These are phyloP conservation scores for Cephalopachus bancanus DNA, from an alignment of 2,797 vertebrate species.

Conservation along the genomic window DNA sequence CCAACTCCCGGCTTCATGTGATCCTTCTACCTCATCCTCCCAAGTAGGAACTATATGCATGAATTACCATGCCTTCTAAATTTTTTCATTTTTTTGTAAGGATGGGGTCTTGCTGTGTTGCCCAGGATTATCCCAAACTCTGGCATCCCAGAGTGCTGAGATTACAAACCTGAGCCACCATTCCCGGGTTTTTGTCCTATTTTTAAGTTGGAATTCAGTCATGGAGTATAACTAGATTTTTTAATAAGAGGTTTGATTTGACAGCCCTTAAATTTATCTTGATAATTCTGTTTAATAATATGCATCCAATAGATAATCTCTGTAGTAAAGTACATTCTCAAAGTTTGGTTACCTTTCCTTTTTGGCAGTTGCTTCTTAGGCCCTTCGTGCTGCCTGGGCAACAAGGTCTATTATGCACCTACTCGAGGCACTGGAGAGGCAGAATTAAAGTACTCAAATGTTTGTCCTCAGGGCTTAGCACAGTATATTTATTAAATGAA, in stretches of 20 bases:
- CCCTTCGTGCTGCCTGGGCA: not conserved
- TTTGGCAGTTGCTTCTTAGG: constrained; percentile 39
- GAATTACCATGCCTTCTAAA: too few species aligned
- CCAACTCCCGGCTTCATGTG: too few species aligned
- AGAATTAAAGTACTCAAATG: not conserved
- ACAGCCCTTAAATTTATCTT: not conserved
- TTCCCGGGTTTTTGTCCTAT: not conserved
- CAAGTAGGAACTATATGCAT: not conserved
- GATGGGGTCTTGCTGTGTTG: too few species aligned
- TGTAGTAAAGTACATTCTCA: constrained; percentile 14
- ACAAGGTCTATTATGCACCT: not conserved
- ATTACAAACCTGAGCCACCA: too few species aligned
- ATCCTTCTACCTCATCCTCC: not conserved
- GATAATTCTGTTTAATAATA: not conserved
- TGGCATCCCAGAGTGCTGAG: too few species aligned
- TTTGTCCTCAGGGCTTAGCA: not conserved
- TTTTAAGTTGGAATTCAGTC: constrained; percentile 50
- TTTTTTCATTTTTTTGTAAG: too few species aligned
- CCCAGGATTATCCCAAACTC: too few species aligned
- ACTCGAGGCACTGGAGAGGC: not conserved
- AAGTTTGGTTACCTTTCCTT: not conserved
- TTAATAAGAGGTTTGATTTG: not conserved
- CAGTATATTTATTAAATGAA: not conserved
- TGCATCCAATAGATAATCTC: not conserved
- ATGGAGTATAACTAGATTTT: constrained; percentile 29